Evolutionary conservation across 92 coral and sea anemone species (phyloP).

Genomic region (Phenganax marumi): DNA sequence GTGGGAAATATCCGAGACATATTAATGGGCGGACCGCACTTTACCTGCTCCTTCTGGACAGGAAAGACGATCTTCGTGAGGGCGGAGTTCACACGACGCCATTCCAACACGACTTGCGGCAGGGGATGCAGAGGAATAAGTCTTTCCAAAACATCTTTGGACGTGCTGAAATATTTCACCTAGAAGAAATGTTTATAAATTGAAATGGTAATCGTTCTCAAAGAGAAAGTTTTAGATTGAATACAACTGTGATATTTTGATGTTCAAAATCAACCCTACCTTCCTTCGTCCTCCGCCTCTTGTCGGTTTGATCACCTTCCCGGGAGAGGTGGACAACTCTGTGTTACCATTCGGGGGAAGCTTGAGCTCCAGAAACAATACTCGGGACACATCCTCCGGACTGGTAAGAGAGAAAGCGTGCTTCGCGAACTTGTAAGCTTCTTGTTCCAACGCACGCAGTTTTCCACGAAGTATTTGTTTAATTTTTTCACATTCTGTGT

Average conservation of each 20-base stretch:
- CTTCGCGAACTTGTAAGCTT: conserved; percentile 83
- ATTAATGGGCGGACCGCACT: conserved; percentile 53
- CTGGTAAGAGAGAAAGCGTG: conserved; percentile 84
- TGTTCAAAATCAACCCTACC: too few species aligned
- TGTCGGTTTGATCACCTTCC: conserved; percentile 24
- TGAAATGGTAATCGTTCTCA: too few species aligned
- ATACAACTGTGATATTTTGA: too few species aligned
- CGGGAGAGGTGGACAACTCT: conserved; percentile 58
- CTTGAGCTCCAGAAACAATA: conserved; percentile 79
- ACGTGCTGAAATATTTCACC: conserved; percentile 80
- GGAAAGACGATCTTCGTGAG: conserved; percentile 92
- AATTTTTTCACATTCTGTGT: conserved; percentile 77
- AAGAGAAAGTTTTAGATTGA: too few species aligned
- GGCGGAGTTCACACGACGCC: conserved; percentile 95
- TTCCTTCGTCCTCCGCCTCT: conserved; percentile 57
- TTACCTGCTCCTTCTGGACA: conserved; percentile 72
- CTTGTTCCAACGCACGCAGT: conserved; percentile 79
- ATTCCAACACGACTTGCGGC: conserved; percentile 78
- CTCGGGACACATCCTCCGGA: conserved; percentile 56
- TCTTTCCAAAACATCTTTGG: conserved; percentile 84
- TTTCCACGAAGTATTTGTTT: conserved; percentile 85
- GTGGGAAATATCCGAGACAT: conserved; percentile 82
- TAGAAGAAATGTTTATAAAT: too few species aligned
- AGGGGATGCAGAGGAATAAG: conserved; percentile 82
- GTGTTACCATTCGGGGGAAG: conserved; percentile 84